These are phyloP conservation scores for Montipora capricornis DNA, from an alignment of 64 coral and sea anemone genomes.

Conservation along the genomic window DNA sequence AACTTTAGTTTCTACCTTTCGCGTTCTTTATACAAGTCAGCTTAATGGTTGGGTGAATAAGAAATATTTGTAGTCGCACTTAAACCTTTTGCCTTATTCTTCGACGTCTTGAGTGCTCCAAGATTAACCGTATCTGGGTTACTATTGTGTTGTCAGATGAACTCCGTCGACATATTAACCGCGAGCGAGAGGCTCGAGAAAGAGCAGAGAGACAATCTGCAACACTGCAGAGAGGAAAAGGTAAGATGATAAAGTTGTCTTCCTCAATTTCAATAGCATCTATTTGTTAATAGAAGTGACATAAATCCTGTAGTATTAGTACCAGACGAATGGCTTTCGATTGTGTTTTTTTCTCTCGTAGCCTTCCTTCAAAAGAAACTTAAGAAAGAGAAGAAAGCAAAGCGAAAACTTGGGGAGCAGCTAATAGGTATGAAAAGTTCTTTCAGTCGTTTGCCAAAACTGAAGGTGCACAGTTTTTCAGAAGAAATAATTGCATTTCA, in stretches of 20 bases:
- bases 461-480: neutral
- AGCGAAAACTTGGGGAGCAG: constrained; percentile 79
- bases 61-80: too few relatives aligned
- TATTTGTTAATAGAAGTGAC: too few relatives aligned
- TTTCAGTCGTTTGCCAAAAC: neutral
- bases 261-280: neutral
- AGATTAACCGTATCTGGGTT: neutral
- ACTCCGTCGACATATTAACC: constrained; percentile 79
- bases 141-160: constrained; percentile 72
- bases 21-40: too few relatives aligned
- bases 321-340: neutral
- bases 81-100: too few relatives aligned
- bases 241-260: constrained; percentile 30
- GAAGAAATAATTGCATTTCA: too few relatives aligned
- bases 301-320: too few relatives aligned
- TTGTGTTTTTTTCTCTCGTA: constrained; percentile 31
- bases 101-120: neutral
- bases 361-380: constrained; percentile 96
- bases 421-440: constrained; percentile 59
- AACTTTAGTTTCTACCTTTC: too few relatives aligned
- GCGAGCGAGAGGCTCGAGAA: constrained; percentile 86
- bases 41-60: too few relatives aligned
- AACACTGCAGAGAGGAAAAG: constrained; percentile 86
- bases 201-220: constrained; percentile 82
- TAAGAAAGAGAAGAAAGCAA: constrained; percentile 92